Evolutionary conservation across 2,113 vertebrate species (phyloP).

Genomic region (Gavialis gangeticus): DNA sequence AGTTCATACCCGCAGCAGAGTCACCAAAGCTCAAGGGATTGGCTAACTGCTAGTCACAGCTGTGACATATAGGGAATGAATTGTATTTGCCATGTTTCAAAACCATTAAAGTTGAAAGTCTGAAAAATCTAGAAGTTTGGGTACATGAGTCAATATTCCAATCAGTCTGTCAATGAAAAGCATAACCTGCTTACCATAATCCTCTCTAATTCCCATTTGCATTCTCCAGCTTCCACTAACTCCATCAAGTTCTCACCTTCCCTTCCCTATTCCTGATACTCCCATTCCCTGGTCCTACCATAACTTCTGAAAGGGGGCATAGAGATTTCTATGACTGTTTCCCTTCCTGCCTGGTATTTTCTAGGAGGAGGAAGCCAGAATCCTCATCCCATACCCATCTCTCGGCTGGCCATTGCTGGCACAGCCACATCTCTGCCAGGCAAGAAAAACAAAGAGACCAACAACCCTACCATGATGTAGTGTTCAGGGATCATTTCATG

Average conservation of each 20-base stretch:
- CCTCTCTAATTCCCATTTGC: not conserved
- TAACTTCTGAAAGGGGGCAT: not conserved
- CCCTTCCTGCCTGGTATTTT: not conserved
- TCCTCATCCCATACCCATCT: not conserved
- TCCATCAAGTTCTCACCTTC: not conserved
- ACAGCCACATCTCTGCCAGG: not conserved
- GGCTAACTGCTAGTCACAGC: not conserved
- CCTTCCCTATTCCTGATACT: not conserved
- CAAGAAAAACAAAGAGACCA: not conserved
- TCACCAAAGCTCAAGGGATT: not conserved
- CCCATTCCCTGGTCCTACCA: not conserved
- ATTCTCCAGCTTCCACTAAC: not conserved
- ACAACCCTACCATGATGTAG: not conserved
- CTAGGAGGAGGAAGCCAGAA: not conserved
- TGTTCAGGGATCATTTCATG: not conserved
- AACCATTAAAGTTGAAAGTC: not conserved
- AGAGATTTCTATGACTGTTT: not conserved
- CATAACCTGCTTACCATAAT: not conserved
- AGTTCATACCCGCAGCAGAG: not conserved
- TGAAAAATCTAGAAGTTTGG: not conserved
- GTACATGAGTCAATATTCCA: not conserved
- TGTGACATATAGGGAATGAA: not conserved
- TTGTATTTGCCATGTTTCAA: not conserved
- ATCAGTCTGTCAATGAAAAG: not conserved
- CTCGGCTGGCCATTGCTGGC: not conserved